Evolutionary conservation across 2,797 vertebrate species (phyloP).

Genomic region (Anabacerthia variegaticeps): DNA sequence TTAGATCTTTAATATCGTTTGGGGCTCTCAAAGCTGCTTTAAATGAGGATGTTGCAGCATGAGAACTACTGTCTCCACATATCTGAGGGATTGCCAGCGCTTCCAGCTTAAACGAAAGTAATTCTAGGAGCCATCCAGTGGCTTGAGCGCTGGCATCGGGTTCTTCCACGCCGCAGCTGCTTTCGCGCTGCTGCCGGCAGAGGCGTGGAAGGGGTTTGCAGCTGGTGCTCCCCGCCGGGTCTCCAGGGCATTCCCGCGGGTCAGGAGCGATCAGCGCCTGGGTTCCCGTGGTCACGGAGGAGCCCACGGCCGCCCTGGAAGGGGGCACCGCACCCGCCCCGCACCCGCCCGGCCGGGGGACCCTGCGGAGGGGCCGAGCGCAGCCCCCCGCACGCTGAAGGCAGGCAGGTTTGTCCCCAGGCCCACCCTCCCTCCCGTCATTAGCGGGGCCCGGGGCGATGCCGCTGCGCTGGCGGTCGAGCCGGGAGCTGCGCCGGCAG

Average conservation of each 20-base stretch:
- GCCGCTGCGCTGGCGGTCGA: not conserved
- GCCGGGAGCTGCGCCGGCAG: not conserved
- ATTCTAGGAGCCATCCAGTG: not conserved
- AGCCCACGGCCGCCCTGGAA: not conserved
- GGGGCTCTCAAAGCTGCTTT: not conserved
- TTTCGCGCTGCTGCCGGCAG: not conserved
- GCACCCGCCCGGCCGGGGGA: not conserved
- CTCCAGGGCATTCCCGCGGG: not conserved
- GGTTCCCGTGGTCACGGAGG: not conserved
- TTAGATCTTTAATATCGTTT: not conserved
- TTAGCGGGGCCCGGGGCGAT: not conserved
- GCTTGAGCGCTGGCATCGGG: not conserved
- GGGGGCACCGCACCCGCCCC: not conserved
- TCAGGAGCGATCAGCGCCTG: rapidly evolving
- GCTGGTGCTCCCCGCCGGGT: not conserved
- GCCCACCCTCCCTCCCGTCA: no score
- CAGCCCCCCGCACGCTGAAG: rapidly evolving
- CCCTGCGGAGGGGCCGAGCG: not conserved
- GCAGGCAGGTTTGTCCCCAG: not conserved
- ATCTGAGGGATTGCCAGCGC: not conserved
- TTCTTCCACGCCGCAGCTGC: not conserved
- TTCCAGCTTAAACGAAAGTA: not conserved
- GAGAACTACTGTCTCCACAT: not conserved
- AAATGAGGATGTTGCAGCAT: not conserved
- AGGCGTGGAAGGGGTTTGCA: not conserved